Percentiles rank a stretch among this genome's conserved stretches.
These are phyloP conservation scores for Xanthia togata DNA, from an alignment of 2,888 invertebrate species.

Conservation along the genomic window DNA sequence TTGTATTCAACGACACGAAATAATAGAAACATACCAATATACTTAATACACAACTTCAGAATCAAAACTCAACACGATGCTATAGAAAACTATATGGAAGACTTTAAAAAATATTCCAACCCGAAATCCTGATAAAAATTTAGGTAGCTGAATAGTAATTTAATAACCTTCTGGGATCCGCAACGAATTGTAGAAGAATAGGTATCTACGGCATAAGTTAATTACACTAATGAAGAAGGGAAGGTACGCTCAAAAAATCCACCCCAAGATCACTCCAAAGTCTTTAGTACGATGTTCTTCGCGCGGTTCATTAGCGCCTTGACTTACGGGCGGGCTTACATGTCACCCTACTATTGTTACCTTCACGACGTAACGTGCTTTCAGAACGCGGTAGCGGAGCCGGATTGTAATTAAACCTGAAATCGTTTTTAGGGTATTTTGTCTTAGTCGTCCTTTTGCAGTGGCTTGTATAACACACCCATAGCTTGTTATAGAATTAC, in stretches of 20 bases:
- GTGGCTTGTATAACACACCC: neutral
- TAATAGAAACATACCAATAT: neutral
- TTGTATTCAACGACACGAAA: conserved; percentile 5
- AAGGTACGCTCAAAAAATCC: conserved; percentile 89
- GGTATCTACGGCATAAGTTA: conserved; percentile 86
- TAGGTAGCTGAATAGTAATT: conserved; percentile 73
- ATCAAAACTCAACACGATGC: conserved; percentile 11
- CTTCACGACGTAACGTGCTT: conserved; percentile 38
- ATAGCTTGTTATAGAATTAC: neutral
- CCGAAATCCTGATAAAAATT: conserved; percentile 61
- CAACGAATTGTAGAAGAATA: conserved; percentile 84
- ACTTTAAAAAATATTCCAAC: conserved; percentile 21
- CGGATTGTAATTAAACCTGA: conserved; percentile 46
- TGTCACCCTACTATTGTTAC: conserved; percentile 62
- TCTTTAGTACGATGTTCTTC: conserved; percentile 89
- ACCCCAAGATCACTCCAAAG: conserved; percentile 89
- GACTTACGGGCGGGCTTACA: conserved; percentile 76
- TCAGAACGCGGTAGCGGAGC: conserved; percentile 21
- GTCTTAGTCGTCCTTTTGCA: conserved; percentile 20
- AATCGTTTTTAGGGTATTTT: conserved; percentile 34
- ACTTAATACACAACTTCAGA: neutral
- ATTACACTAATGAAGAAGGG: conserved; percentile 90
- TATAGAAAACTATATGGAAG: conserved; percentile 20
- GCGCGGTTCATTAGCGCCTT: conserved; percentile 89
- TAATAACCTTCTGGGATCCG: conserved; percentile 80